Evolutionary conservation across 2,797 vertebrate species (phyloP).

Genomic region (Spinibarbus caldwelli): DNA sequence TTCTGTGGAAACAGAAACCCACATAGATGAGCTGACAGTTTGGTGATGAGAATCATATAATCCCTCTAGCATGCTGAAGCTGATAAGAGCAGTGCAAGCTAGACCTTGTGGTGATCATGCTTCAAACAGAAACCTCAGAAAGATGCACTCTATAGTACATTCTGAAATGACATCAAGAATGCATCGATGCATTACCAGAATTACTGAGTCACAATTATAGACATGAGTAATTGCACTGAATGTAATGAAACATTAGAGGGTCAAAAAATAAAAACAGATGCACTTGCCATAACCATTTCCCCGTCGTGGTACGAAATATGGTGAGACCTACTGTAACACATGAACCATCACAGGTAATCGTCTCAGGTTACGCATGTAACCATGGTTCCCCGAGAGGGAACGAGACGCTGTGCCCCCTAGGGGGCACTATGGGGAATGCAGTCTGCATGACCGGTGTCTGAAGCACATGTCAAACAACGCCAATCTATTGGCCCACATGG

Average conservation of each 20-base stretch:
- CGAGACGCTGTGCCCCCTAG: too few relatives aligned
- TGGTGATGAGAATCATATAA: conserved; percentile 21
- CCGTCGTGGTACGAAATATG: not conserved
- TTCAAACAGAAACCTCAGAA: not conserved
- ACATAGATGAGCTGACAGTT: not conserved
- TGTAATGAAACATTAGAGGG: not conserved
- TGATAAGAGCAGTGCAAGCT: conserved; percentile 1
- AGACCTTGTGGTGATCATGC: not conserved
- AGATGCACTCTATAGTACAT: not conserved
- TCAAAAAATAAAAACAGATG: not conserved
- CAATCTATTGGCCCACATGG: too few relatives aligned
- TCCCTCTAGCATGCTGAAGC: not conserved
- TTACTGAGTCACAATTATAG: not conserved
- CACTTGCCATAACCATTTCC: too few relatives aligned
- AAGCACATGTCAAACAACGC: too few relatives aligned
- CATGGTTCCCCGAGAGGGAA: too few relatives aligned
- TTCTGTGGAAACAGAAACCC: conserved; percentile 4
- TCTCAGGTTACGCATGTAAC: too few relatives aligned
- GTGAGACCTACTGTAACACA: not conserved
- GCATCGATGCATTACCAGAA: not conserved
- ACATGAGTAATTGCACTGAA: not conserved
- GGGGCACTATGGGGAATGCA: too few relatives aligned
- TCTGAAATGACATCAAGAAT: not conserved
- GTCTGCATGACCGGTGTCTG: too few relatives aligned
- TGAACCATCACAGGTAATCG: not conserved